Conservation (phyloP, 2,797 vertebrate species). For the Coranthus polyacanthus region DNA sequence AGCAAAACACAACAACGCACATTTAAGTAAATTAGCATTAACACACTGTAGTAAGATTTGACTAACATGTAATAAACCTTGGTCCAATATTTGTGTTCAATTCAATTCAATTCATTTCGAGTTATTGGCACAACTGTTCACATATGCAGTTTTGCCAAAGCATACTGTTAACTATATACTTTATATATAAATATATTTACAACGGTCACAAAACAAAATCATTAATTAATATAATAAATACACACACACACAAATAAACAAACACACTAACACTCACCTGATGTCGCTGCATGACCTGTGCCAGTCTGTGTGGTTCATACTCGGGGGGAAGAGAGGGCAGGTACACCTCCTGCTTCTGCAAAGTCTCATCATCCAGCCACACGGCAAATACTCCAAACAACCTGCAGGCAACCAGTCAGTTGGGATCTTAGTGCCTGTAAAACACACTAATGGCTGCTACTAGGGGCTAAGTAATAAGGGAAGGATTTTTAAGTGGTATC, state of each 20-base stretch:
- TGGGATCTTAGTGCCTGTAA: constrained; percentile 6
- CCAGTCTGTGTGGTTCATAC: constrained; percentile 92
- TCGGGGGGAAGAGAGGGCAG: constrained; percentile 94
- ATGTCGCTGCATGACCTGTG: constrained; percentile 95
- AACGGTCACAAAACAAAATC: too few species aligned
- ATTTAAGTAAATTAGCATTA: background rate
- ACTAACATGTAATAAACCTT: background rate
- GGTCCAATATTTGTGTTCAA: too few species aligned
- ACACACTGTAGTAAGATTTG: background rate
- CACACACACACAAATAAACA: too few species aligned
- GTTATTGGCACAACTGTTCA: too few species aligned
- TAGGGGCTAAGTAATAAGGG: background rate
- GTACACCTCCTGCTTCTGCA: constrained; percentile 94
- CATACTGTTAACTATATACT: too few species aligned
- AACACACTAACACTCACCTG: constrained; percentile 71
- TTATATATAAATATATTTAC: too few species aligned
- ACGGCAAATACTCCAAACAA: constrained; percentile 93
- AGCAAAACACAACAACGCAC: constrained; percentile 27
- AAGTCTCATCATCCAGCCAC: constrained; percentile 96
- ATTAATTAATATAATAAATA: too few species aligned
- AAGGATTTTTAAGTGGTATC: background rate
- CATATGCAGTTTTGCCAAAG: too few species aligned
- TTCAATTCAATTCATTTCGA: too few species aligned
- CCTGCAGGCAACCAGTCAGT: constrained; percentile 75
- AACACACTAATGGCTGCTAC: background rate